Evolutionary conservation across 2,888 invertebrate species (phyloP).

Genomic region (Iselma pallidipennis): DNA sequence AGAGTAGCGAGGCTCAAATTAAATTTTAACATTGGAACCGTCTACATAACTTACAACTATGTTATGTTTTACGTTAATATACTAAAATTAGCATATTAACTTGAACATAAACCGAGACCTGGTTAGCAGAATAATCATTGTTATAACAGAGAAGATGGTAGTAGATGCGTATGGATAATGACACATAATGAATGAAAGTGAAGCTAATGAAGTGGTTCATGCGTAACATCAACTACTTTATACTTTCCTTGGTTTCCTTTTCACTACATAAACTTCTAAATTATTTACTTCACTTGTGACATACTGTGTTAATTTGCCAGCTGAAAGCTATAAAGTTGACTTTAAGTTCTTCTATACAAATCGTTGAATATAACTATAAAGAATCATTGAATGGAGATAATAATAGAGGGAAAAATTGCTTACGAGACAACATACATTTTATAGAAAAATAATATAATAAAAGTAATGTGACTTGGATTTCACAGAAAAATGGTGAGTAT

Average conservation of each 20-base stretch:
- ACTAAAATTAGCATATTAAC: constrained; percentile 22
- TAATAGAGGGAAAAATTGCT: no score
- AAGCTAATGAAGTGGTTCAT: constrained; percentile 30
- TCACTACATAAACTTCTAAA: constrained; percentile 11
- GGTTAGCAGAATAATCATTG: constrained; percentile 14
- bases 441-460: no score
- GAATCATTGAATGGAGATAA: no score
- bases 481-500: background rate
- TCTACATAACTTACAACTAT: constrained; percentile 4
- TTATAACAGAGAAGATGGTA: constrained; percentile 3
- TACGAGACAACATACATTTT: no score
- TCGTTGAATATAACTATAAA: no score
- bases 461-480: no score
- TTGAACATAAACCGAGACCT: constrained; percentile 17
- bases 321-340: no score
- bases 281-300: constrained; percentile 23
- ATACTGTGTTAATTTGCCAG: constrained; percentile 28
- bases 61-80: constrained; percentile 8
- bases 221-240: constrained; percentile 26
- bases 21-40: constrained; percentile 12
- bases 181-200: constrained; percentile 22
- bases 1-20: constrained; percentile 6
- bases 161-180: constrained; percentile 20
- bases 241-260: constrained; percentile 18
- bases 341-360: no score